phyloP scores from a whole-genome alignment of 2,888 invertebrate genomes.

The Atherix ibis region DNA sequence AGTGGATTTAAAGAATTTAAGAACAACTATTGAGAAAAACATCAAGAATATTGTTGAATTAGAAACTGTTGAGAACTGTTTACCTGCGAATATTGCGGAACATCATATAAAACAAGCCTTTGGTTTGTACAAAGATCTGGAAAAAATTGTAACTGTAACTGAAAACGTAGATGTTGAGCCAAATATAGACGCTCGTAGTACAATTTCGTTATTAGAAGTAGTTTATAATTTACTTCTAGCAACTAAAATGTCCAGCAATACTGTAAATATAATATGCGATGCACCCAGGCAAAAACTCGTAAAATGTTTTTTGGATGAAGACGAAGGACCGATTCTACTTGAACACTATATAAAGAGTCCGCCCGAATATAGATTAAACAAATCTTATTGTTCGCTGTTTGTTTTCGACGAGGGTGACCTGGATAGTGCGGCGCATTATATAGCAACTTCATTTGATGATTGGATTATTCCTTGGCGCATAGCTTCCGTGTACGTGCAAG shows the following conservation, averaged over 20 bases:
- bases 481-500: conserved; percentile 23
- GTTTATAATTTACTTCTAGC: conserved; percentile 4
- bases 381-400: conserved; percentile 16
- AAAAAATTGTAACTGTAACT: not conserved
- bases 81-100: conserved; percentile 6
- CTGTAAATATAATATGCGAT: conserved; percentile 1
- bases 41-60: conserved; percentile 1
- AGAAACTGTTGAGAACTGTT: conserved; percentile 7
- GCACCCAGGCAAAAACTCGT: not conserved
- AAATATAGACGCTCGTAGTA: conserved; percentile 1
- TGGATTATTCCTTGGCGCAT: conserved; percentile 18
- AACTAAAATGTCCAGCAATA: not conserved
- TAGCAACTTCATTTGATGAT: conserved; percentile 19
- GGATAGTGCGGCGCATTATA: conserved; percentile 20
- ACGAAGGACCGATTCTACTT: no score
- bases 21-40: no score
- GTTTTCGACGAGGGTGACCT: conserved; percentile 23
- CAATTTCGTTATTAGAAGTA: conserved; percentile 6
- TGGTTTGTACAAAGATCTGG: conserved; percentile 2
- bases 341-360: no score
- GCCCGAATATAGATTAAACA: no score
- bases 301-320: no score
- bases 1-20: no score
- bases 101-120: conserved; percentile 2
- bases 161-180: not conserved